Base-by-base conservation (phyloP, 2,797 vertebrate genomes). In the Epinephelus coioides region DNA sequence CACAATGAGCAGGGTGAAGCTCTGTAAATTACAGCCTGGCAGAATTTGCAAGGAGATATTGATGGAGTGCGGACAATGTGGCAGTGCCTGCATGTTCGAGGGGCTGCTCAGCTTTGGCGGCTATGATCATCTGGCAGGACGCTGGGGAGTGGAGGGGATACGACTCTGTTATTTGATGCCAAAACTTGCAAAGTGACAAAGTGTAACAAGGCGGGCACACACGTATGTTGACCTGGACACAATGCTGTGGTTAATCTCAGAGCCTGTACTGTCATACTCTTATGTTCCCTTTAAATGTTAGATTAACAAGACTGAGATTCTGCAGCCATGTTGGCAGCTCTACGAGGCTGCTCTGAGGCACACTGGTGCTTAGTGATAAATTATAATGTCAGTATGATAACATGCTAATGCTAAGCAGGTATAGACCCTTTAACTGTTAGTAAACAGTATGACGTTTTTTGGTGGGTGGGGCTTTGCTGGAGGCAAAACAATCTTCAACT, bases 71-170 rank as follows among this genome's bases (percentile, higher is more conserved):
- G 30, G 86, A 88, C 85, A 86, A 86, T 88, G 83, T 84, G 79
- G 69, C 81, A 60, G 72, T 43, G 73, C 65, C 68, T 2, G 8
- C 73, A 70, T 60, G 83, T 73, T 79, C 27, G 0, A 18, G 43
- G 55, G 59, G 70, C 49, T 49, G 71, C 43, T 19, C 38, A 73
- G 59, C 57, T 78, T 69, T 72, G 65, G 51, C 64, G 60, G 83
- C 72, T 89, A 81, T 83, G 88, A 90, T 93, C 88, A 87, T 88
- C 83, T 89, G 88, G 83, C 76, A 68, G 78, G 86, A 70, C 69
- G 11, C 69, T 51, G 73, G 83, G 77, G 69, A 66, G 56, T 1
- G 75, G 61, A 54, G 30, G 14, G 15, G 66, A 73, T 69, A 60
- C 23, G 70, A 47, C 44, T 47, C 44, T 60, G 55, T 57, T 64